Evolutionary conservation across 2,888 invertebrate genomes (phyloP).

Genomic region (Lymantria dispar): DNA sequence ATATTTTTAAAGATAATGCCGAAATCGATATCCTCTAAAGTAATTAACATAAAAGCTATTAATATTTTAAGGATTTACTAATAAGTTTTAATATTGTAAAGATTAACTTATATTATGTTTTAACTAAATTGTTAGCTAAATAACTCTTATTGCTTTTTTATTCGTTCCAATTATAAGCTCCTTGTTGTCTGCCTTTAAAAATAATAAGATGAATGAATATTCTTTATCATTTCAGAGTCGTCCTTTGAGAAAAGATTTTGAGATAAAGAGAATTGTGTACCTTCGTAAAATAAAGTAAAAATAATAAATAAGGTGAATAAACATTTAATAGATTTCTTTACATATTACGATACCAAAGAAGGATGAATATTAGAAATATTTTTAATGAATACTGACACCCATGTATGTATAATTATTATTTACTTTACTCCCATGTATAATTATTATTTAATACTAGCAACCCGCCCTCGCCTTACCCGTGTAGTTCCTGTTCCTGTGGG

Average conservation of each 20-base stretch:
- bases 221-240: slow-evolving; percentile 61
- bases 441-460: background rate
- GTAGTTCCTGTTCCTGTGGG: no score
- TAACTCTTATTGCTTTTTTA: slow-evolving; percentile 20
- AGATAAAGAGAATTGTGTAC: slow-evolving; percentile 65
- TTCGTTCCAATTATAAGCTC: slow-evolving; percentile 53
- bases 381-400: background rate
- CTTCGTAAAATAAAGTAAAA: slow-evolving; percentile 42
- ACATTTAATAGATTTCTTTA: slow-evolving; percentile 60
- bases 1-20: slow-evolving; percentile 37
- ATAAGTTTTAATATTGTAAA: no score
- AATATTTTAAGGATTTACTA: no score
- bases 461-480: background rate
- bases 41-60: background rate
- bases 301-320: slow-evolving; percentile 41
- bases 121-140: slow-evolving; percentile 27
- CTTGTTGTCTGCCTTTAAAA: slow-evolving; percentile 53
- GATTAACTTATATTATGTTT: no score
- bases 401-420: background rate
- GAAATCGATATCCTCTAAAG: slow-evolving; percentile 4
- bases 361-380: slow-evolving; percentile 7
- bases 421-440: background rate
- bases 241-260: slow-evolving; percentile 65
- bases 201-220: slow-evolving; percentile 71
- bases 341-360: slow-evolving; percentile 40